Base-by-base conservation (phyloP, 2,888 invertebrate genomes). In the Crossocerus cetratus region DNA sequence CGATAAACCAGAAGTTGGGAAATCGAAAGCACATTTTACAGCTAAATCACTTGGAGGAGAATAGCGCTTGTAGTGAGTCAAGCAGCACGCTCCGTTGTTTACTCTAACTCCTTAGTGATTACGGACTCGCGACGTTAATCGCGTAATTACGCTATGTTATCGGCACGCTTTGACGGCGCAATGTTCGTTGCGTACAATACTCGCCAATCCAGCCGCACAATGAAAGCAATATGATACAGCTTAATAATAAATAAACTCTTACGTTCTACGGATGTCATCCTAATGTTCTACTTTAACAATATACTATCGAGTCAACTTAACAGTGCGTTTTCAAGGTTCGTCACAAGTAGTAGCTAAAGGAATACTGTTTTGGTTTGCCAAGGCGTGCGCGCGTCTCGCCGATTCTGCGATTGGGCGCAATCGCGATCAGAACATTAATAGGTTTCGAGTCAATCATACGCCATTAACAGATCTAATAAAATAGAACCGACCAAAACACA, bases 311-410 rank as follows among this genome's bases (percentile, higher is more conserved):
- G 16, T 14, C 60, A 23, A 21, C 2, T 55, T 4, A 32, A 66
- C 43, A 55, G 43, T 32, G 59, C 42, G 18, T 18, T 55, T 44
- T 49, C 16, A 16, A 49, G 49, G 49, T 49, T 49, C 65, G 22
- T 59, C 21, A 69, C 14, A 16, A 16, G 20, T 45, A 21, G 13
- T 21, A 0, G 14, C 2, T 22, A 63, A 20, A 32, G 55, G 63
- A 72, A 72, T 72, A 72, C 72, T 72, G 69, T 57, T 64, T 54
- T 49, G 69, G 72, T 56, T 63, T 68, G 42, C 55, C 55, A 42
- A 22, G 13, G 23, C 23, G 62, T 66, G 49, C 14, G 18, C 4
- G 42, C 43, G 16, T 18, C 32, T 32, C 11, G 32, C 8, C 11
- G 32, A 32, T 32, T 32, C 1, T 32, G 32, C 32, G 32, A 32